Evolutionary conservation across 2,797 vertebrate genomes (phyloP), one percentile per base, ranked within the genome.

Genomic region (Lates japonicus): DNA sequence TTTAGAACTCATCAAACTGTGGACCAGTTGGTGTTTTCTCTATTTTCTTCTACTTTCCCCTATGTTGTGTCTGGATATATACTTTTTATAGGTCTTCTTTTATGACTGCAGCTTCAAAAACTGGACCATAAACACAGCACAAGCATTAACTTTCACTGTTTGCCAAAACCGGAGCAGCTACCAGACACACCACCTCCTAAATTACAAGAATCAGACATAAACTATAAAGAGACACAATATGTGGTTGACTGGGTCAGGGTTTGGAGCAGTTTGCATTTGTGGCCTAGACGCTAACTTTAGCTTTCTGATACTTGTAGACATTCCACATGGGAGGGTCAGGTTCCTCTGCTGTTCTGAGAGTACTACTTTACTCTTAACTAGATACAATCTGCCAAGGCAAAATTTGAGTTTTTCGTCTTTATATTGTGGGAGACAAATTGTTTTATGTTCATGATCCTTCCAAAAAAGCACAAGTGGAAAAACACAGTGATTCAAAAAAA

Each of bases 181-280:
- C 68, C 79, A 87, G 87, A 92, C 90, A 58, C 74, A 70, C 82
- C 79, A 58, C 55, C 71, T 73, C 72, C 71, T 46, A 86, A 85
- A 90, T 85, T 81, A 84, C 49, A 80, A 88, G 85, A 85, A 87
- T 87, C 85, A 90, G 90, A 90, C 86, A 29, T 46, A 61, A 51
- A 51, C 85, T 89, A 82, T 86, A 87, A 85, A 87, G 84, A 88
- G 90, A 89, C 78, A 92, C 92, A 92, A 91, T 91, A 70, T 93
- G 92, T 58, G 94, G 92, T 92, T 20, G 83, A 73, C 82, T 85
- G 82, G 86, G 70, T 87, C 74, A 76, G 58, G 81, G 75, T 85
- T 87, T 83, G 82, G 85, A 84, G 67, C 81, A 66, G 79, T 55
- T 82, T 85, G 80, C 75, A 19, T 87, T 86, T 86, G 83, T 78